Evolutionary conservation across 2,797 vertebrate genomes (phyloP).

Genomic region (Pampus argenteus): DNA sequence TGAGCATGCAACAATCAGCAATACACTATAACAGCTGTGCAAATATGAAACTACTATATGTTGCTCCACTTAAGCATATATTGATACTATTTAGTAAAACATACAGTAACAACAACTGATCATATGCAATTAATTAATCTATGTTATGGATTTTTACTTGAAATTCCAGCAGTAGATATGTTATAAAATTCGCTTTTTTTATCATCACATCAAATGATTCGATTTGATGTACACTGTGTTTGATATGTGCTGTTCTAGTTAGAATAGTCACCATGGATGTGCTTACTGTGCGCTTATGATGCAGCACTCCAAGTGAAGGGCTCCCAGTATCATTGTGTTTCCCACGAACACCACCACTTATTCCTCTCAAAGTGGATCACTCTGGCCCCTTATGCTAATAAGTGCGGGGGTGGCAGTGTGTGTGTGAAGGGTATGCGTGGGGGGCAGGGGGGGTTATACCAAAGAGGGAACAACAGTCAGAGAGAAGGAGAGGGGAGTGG

Average conservation of each 20-base stretch:
- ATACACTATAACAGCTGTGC: too few relatives aligned
- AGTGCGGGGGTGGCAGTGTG: constrained; percentile 7
- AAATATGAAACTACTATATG: too few relatives aligned
- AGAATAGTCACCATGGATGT: constrained; percentile 21
- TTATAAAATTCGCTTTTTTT: too few relatives aligned
- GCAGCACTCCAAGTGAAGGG: constrained; percentile 43
- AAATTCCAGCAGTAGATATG: neutral
- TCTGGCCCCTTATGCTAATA: constrained; percentile 62
- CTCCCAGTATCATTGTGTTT: constrained; percentile 25
- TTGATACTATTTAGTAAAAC: too few relatives aligned
- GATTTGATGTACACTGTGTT: neutral
- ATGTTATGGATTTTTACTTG: neutral
- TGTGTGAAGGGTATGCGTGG: neutral
- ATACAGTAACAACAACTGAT: neutral
- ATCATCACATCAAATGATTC: too few relatives aligned
- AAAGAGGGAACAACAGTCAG: constrained; percentile 48
- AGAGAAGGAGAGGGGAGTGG: constrained; percentile 6
- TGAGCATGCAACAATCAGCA: too few relatives aligned
- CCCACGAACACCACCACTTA: constrained; percentile 48
- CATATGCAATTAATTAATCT: too few relatives aligned
- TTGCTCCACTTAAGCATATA: too few relatives aligned
- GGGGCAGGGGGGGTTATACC: constrained; percentile 23
- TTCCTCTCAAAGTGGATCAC: constrained; percentile 50
- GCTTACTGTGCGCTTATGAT: constrained; percentile 29
- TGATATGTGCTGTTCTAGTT: neutral